Evolutionary conservation across 2,888 invertebrate species (phyloP).

Genomic region (Cephus pulcher): DNA sequence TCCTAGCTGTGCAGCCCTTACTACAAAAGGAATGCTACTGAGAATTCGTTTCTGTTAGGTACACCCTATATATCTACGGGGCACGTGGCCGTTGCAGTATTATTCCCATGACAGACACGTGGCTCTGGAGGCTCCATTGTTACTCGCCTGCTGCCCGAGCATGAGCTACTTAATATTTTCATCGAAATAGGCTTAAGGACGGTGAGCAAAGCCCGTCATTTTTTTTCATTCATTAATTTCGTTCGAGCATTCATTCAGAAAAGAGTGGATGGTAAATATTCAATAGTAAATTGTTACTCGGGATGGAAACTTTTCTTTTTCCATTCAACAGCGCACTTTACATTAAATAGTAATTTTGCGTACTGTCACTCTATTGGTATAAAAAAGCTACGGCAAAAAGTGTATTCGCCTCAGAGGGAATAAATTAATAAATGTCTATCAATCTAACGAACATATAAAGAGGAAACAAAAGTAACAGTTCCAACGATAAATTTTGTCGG

Average conservation of each 20-base stretch:
- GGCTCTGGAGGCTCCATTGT: conserved; percentile 39
- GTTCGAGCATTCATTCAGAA: not conserved
- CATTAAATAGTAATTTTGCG: not conserved
- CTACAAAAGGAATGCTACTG: not conserved
- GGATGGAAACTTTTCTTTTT: not conserved
- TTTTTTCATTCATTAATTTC: conserved; percentile 52
- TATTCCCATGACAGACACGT: conserved; percentile 55
- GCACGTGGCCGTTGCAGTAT: conserved; percentile 55
- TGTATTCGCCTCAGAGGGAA: not conserved
- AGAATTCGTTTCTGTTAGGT: conserved; percentile 3
- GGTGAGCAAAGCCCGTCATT: conserved; percentile 24
- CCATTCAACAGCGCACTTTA: not conserved
- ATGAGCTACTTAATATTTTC: conserved; percentile 56
- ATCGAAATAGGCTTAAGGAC: conserved; percentile 37
- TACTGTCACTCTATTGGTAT: not conserved
- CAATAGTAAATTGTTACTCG: not conserved
- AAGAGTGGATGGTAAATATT: not conserved
- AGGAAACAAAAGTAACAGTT: not conserved
- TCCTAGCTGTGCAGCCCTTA: not conserved
- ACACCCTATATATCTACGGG: conserved; percentile 43
- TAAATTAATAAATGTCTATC: not conserved
- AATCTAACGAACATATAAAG: not conserved
- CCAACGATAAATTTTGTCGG: not conserved
- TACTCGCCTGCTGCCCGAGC: conserved; percentile 24
- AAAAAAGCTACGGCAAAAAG: not conserved